These are phyloP conservation scores for Drosophila subquinaria DNA, from an alignment of 2,888 invertebrate genomes.

Conservation along the genomic window DNA sequence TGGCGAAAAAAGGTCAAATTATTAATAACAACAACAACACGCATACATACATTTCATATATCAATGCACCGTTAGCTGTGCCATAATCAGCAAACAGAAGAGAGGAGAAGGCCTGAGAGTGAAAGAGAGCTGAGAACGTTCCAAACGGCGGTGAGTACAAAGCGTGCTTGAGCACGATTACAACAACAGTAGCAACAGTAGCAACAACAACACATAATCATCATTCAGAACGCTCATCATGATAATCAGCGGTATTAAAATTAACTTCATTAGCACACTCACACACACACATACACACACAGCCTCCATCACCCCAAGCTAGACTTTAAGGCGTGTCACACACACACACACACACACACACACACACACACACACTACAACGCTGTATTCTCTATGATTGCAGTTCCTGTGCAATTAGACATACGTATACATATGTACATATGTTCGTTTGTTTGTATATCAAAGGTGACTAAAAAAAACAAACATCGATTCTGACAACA, in stretches of 20 bases:
- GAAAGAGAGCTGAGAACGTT: slow-evolving; percentile 29
- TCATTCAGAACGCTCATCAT: slow-evolving; percentile 40
- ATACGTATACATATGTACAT: too few species aligned
- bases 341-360: slow-evolving; percentile 15
- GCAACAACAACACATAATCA: slow-evolving; percentile 35
- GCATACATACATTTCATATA: slow-evolving; percentile 47
- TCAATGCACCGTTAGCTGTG: slow-evolving; percentile 77
- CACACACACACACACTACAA: slow-evolving; percentile 10
- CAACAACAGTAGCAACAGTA: slow-evolving; percentile 2
- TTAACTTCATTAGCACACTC: slow-evolving; percentile 58
- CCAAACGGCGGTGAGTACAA: slow-evolving; percentile 65
- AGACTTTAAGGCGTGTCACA: slow-evolving; percentile 42
- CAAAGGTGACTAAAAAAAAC: slow-evolving; percentile 50
- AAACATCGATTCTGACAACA: slow-evolving; percentile 31
- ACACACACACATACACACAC: slow-evolving; percentile 10
- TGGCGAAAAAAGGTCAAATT: slow-evolving; percentile 79
- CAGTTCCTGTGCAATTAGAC: slow-evolving; percentile 46
- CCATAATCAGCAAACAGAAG: slow-evolving; percentile 55
- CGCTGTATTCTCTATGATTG: slow-evolving; percentile 30
- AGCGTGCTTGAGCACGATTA: slow-evolving; percentile 42
- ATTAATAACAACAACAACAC: slow-evolving; percentile 60
- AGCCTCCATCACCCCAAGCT: slow-evolving; percentile 19
- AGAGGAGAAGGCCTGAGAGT: slow-evolving; percentile 4
- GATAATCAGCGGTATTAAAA: slow-evolving; percentile 67
- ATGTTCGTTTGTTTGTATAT: not conserved